Base-by-base conservation (phyloP, 2,888 invertebrate genomes). In the Augochlorella aurata region DNA sequence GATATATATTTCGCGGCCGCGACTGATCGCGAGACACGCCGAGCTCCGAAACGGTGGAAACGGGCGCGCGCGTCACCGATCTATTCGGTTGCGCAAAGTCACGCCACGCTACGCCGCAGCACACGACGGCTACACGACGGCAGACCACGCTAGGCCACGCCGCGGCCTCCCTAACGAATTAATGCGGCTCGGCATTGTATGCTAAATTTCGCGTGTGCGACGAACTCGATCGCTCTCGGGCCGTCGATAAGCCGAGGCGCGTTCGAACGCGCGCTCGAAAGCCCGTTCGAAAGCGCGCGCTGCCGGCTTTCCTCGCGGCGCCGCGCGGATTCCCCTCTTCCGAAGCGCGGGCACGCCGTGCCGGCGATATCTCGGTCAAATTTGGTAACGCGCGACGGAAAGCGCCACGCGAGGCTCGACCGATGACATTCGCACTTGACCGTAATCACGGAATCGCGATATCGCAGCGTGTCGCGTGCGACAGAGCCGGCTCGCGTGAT, bases 361-460 rank as follows among this genome's bases (percentile, higher is more conserved):
- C 29, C 29, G 29, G 29, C 38, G 38, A 21, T 54, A 54, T 54
- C 54, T 54, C 54, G 54, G 21, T 54, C 12, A 21, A 54, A 54
- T 54, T 54, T 61, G 24, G 24, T 16, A 58, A 14, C 14, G 14
- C 16, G 18, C 16, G 65, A 16, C 63, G 63, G 21, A 16, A 47
- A 3, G 3, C 47, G 29, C 61, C 79, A 82, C 81, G 81, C 79
- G 79, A 86, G 69, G 83, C 82, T 79, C 82, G 61, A 81, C 74
- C 83, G 72, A 79, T 78, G 84, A 87, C 88, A 85, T 85, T 85
- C 72, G 85, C 81, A 79, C 88, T 88, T 88, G 87, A 88, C 86
- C 88, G 86, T 79, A 83, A 86, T 86, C 86, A 71, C 63, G 38
- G 63, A 38, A 63, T 63, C 63, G 38, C 63, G 74, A 88, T 79